Evolutionary conservation across 2,888 invertebrate genomes (phyloP).

Genomic region (Incurvaria masculella): DNA sequence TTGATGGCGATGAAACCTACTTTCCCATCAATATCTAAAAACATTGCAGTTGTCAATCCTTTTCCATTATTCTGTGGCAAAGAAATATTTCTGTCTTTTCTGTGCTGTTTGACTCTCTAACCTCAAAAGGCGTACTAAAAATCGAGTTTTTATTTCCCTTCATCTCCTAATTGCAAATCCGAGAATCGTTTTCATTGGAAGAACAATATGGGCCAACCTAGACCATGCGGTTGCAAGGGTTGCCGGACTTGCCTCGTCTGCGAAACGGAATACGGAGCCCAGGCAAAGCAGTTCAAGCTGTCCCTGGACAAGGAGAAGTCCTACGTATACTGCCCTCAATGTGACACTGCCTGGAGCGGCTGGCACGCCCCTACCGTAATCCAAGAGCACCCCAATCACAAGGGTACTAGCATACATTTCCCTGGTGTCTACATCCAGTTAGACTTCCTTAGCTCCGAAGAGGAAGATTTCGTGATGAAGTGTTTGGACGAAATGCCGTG

Average conservation of each 20-base stretch:
- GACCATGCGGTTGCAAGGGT: conserved; percentile 92
- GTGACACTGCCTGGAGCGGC: conserved; percentile 73
- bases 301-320: conserved; percentile 51
- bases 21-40: too few species aligned
- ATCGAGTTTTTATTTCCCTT: too few species aligned
- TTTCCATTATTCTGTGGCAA: too few species aligned
- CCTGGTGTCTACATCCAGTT: conserved; percentile 66
- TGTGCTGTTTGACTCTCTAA: too few species aligned
- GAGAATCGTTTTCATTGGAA: too few species aligned
- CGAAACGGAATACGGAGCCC: conserved; percentile 61
- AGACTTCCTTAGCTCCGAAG: conserved; percentile 70
- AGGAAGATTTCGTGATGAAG: conserved; percentile 63
- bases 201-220: conserved; percentile 64
- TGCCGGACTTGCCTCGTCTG: conserved; percentile 86
- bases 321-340: conserved; percentile 74
- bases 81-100: too few species aligned
- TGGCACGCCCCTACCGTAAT: conserved; percentile 60
- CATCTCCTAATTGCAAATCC: too few species aligned
- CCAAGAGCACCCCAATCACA: conserved; percentile 65
- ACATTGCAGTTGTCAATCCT: too few species aligned
- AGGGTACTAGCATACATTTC: conserved; percentile 56
- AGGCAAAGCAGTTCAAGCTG: conserved; percentile 30
- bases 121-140: too few species aligned
- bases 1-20: too few species aligned
- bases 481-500: conserved; percentile 79